Conservation (phyloP, 2,113 vertebrate genomes). For the Callopanchax toddi region DNA sequence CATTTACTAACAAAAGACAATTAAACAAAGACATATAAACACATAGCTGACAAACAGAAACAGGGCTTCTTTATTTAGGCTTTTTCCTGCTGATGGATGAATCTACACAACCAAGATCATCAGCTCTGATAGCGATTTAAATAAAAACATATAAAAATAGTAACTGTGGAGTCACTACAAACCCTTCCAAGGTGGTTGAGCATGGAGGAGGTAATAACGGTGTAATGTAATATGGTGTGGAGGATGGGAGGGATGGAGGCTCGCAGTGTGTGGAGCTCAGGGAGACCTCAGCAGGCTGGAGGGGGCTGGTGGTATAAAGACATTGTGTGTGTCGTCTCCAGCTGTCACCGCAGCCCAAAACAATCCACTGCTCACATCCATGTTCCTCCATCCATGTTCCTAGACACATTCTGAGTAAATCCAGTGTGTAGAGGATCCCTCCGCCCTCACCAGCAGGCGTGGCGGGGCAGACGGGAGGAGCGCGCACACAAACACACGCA, state of each 20-base stretch:
- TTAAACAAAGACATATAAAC: neutral
- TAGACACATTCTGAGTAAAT: slow-evolving; percentile 25
- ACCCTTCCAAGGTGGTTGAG: slow-evolving; percentile 25
- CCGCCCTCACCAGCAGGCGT: slow-evolving; percentile 10
- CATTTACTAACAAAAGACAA: neutral
- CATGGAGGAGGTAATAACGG: slow-evolving; percentile 44
- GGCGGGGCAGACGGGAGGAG: slow-evolving; percentile 1
- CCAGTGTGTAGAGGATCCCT: slow-evolving; percentile 32
- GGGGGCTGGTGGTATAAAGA: slow-evolving; percentile 28
- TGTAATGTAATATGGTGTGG: slow-evolving; percentile 55
- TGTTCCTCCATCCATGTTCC: slow-evolving; percentile 23
- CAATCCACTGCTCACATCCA: slow-evolving; percentile 45
- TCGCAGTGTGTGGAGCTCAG: slow-evolving; percentile 30
- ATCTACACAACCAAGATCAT: slow-evolving; percentile 11
- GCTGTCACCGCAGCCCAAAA: slow-evolving; percentile 57
- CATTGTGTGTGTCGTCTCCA: slow-evolving; percentile 55
- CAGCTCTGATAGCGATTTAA: slow-evolving; percentile 9
- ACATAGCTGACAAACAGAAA: neutral
- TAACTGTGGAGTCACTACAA: slow-evolving; percentile 27
- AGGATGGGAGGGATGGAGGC: slow-evolving; percentile 35
- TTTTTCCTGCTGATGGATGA: slow-evolving; percentile 15
- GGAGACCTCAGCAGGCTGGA: slow-evolving; percentile 3
- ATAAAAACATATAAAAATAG: slow-evolving; percentile 50
- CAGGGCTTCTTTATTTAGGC: slow-evolving; percentile 4
- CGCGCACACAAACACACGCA: neutral